Percentiles rank a stretch among this genome's conserved stretches.
Conservation (phyloP, 2,797 vertebrate genomes). For the Enteromius anoplus region DNA sequence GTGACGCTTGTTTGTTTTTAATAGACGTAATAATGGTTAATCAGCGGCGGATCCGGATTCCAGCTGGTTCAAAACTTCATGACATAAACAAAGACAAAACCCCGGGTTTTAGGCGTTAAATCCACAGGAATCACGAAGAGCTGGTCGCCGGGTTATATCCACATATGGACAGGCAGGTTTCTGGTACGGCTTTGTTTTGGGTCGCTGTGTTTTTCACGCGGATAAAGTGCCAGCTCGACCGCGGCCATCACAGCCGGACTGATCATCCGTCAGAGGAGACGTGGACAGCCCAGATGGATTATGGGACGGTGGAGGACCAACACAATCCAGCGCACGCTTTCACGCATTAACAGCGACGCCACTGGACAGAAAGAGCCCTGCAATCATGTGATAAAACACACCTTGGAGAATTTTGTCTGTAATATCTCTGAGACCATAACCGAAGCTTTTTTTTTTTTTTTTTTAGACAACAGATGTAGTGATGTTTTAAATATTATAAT, state of each 20-base stretch:
- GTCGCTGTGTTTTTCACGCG: conserved; percentile 20
- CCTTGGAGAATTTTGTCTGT: background rate
- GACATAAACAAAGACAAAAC: conserved; percentile 21
- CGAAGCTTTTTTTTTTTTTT: background rate
- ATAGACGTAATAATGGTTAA: background rate
- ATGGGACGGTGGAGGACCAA: conserved; percentile 77
- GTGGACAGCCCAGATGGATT: conserved; percentile 78
- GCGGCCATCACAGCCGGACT: conserved; percentile 72
- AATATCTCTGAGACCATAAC: background rate
- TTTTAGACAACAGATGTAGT: background rate
- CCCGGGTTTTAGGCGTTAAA: background rate
- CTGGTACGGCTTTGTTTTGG: conserved; percentile 34
- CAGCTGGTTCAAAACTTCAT: conserved; percentile 24
- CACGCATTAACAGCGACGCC: conserved; percentile 2
- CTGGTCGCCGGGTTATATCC: background rate
- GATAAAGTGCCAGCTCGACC: conserved; percentile 77
- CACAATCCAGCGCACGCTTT: conserved; percentile 56
- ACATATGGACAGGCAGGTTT: background rate
- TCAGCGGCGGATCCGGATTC: background rate
- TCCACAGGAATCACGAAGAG: background rate
- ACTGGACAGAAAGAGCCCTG: conserved; percentile 7
- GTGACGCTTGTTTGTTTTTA: background rate
- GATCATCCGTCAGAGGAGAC: conserved; percentile 71
- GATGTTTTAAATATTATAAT: background rate
- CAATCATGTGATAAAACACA: background rate